A percentile compares a stretch with the other conserved stretches of the same genome.
Conservation (phyloP, 2,113 vertebrate genomes). For the Suricata suricatta region DNA sequence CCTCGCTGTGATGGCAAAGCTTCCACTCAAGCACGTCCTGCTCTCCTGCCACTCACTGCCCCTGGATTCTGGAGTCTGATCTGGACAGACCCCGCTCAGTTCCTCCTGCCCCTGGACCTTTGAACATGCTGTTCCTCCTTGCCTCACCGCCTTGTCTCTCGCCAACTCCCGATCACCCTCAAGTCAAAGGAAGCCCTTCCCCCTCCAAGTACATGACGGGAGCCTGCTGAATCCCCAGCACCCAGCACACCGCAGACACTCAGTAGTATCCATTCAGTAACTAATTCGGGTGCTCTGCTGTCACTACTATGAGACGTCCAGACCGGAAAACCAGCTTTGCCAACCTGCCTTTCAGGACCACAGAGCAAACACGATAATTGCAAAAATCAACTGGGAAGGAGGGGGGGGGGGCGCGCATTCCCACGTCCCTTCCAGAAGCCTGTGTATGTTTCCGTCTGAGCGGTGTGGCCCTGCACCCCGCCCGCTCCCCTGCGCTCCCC, state of each 20-base stretch:
- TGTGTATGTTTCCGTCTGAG: background rate
- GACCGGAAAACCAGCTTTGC: background rate
- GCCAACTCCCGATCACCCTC: background rate
- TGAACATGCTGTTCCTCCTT: background rate
- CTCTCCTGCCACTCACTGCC: background rate
- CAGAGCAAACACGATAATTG: too few relatives aligned
- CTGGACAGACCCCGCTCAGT: background rate
- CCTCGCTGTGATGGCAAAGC: background rate
- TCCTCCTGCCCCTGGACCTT: background rate
- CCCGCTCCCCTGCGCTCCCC: accelerated
- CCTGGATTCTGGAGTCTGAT: background rate
- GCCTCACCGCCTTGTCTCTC: background rate
- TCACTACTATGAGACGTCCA: background rate
- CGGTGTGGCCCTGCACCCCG: background rate
- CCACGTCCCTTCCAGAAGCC: background rate
- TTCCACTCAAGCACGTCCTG: background rate
- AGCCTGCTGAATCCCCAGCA: background rate
- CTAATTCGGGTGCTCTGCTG: background rate
- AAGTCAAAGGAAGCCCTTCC: background rate
- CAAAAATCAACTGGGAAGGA: background rate
- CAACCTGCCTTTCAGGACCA: background rate
- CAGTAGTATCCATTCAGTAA: background rate
- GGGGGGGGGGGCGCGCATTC: accelerated
- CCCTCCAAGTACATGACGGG: background rate
- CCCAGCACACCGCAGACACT: background rate